These are phyloP conservation scores for Trachurus trachurus DNA, from an alignment of 2,797 vertebrate species.

Conservation along the genomic window DNA sequence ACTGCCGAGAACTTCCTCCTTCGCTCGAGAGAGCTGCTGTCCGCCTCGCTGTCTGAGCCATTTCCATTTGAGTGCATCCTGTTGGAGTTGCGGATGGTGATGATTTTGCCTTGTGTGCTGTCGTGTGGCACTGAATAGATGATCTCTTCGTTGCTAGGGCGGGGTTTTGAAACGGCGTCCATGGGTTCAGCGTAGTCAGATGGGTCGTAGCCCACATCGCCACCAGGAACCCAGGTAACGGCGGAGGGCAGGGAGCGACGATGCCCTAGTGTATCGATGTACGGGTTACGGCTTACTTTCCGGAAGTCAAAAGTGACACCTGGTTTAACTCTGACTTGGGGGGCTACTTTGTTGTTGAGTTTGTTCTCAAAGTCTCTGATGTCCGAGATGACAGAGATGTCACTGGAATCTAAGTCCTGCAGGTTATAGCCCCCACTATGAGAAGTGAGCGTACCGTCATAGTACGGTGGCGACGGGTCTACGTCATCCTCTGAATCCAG, in stretches of 20 bases:
- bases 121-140: conserved; percentile 98
- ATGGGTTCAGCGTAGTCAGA: conserved; percentile 97
- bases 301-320: conserved; percentile 92
- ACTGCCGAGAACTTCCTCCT: conserved; percentile 90
- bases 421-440: conserved; percentile 92
- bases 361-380: conserved; percentile 93
- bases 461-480: conserved; percentile 90
- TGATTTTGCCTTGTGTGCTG: conserved; percentile 99
- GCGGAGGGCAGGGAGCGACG: conserved; percentile 92
- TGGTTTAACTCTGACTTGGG: conserved; percentile 93
- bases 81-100: conserved; percentile 97
- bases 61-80: conserved; percentile 95
- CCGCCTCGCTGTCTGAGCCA: conserved; percentile 96
- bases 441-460: conserved; percentile 88
- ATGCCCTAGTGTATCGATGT: conserved; percentile 90
- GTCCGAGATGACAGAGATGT: conserved; percentile 90
- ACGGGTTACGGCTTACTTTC: conserved; percentile 90
- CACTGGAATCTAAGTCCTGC: conserved; percentile 91
- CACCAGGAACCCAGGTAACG: conserved; percentile 90
- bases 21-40: conserved; percentile 94
- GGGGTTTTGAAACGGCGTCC: conserved; percentile 94
- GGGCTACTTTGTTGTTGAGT: conserved; percentile 93
- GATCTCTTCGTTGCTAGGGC: conserved; percentile 94
- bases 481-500: conserved; percentile 95
- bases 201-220: conserved; percentile 93